Base-by-base conservation (phyloP, 1,140 invertebrate species). In the Drosophila ambigua region DNA sequence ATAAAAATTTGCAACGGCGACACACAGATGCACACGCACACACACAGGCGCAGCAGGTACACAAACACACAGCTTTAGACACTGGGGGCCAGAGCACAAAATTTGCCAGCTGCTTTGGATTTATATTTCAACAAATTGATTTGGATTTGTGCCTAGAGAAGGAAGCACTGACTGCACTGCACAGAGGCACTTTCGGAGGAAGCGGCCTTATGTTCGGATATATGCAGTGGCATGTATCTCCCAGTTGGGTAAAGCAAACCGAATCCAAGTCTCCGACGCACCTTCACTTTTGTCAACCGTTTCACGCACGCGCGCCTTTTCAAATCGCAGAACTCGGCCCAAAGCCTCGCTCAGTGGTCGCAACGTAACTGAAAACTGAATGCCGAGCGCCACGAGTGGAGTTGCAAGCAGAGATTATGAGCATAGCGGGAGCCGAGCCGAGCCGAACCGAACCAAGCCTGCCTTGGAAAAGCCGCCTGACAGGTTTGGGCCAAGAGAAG, bases 1-100 rank as follows among this genome's bases (percentile, higher is more conserved):
- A 87, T 87, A 87, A 81, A 74, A 87, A 74, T 82, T 77, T 77
- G 67, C 83, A 82, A 88, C 74, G 71, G 77, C 64, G 28, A 62
- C 61, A 66, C 66, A 61, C 49, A 71, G 31, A 63, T 62, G 62
- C 64, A 73, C 52, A 78, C 46, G 48, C 44, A 45, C 61, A 63
- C 48, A 59, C 48, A 53, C 24, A 54, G 46, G 57, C 43, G 68
- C 46, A 62, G 43, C 15, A 67, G 2, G 16, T 5, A 63, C 45
- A 61, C 48, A 54, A 23, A 13, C 45, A 49, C 60, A n/a, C n/a
- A n/a, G n/a, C n/a, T n/a, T n/a, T n/a, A n/a, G n/a, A n/a, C n/a
- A 57, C 55, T 59, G 59, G 58, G 13, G 28, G 68, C 71, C 54
- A 35, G 61, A 43, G 66, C 64, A 69, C 77, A 69, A 35, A 68